phyloP scores from a whole-genome alignment of 2,113 vertebrate genomes.

The Oriolus oriolus region DNA sequence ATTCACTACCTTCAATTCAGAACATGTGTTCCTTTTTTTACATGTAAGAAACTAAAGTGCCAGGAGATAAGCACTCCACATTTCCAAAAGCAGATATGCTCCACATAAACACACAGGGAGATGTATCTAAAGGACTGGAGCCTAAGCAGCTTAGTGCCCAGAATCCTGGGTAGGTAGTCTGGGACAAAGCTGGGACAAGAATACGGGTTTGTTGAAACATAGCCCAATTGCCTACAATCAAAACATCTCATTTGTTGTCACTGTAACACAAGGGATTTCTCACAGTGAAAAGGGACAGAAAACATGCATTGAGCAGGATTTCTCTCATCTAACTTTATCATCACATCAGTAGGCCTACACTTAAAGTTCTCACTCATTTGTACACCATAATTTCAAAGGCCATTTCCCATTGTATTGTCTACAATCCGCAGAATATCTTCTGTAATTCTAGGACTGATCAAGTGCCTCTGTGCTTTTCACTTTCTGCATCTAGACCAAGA shows the following conservation, averaged over 20 bases:
- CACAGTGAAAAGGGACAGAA: neutral
- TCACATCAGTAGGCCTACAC: neutral
- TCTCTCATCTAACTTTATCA: neutral
- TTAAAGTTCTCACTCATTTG: neutral
- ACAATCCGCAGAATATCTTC: neutral
- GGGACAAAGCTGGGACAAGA: neutral
- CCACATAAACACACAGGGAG: neutral
- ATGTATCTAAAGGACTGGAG: neutral
- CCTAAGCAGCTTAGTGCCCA: neutral
- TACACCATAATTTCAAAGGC: neutral
- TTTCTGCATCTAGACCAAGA: neutral
- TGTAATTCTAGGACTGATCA: neutral
- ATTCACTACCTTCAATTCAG: neutral
- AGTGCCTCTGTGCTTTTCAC: neutral
- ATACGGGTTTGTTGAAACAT: neutral
- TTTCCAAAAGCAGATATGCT: neutral
- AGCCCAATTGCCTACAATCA: neutral
- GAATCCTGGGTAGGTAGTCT: neutral
- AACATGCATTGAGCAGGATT: neutral
- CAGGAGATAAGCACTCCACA: neutral
- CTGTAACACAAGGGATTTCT: neutral
- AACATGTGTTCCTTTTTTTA: neutral
- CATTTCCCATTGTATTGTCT: neutral
- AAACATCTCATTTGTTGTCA: neutral
- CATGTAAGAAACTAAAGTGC: neutral